These are phyloP conservation scores for Apodemia mormo DNA, from an alignment of 2,888 invertebrate species.

Conservation along the genomic window DNA sequence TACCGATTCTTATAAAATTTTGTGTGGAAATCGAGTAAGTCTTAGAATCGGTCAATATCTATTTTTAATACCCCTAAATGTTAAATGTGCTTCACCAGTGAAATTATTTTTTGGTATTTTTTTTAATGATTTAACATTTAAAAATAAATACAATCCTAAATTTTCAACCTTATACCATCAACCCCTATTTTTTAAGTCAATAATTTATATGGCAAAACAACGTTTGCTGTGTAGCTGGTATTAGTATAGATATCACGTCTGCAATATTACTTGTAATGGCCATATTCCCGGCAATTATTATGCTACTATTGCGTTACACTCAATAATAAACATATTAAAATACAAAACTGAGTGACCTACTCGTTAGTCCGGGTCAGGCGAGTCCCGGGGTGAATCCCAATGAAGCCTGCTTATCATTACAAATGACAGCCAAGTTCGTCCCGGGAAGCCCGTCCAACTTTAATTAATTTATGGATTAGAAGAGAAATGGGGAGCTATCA, in stretches of 20 bases:
- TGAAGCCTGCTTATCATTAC: slow-evolving; percentile 71
- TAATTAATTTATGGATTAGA: slow-evolving; percentile 76
- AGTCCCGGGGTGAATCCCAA: slow-evolving; percentile 56
- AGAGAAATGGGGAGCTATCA: slow-evolving; percentile 34
- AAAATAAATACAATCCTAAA: too few species aligned
- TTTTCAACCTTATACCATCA: too few species aligned
- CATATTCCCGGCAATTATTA: neutral
- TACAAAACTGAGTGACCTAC: slow-evolving; percentile 50
- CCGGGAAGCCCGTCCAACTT: slow-evolving; percentile 51
- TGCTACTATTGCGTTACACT: neutral
- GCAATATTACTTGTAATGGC: neutral
- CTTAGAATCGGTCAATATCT: too few species aligned
- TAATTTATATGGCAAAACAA: too few species aligned
- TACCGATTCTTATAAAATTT: too few species aligned
- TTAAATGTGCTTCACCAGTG: too few species aligned
- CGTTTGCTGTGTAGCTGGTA: too few species aligned
- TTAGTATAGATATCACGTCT: neutral
- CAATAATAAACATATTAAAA: slow-evolving; percentile 13
- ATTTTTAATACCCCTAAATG: too few species aligned
- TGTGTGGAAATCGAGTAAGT: too few species aligned
- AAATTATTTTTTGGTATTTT: too few species aligned
- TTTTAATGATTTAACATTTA: too few species aligned
- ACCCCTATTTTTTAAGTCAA: too few species aligned
- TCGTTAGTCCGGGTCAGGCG: slow-evolving; percentile 48
- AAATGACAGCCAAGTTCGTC: slow-evolving; percentile 59